Percentiles rank a stretch among this genome's conserved stretches.
These are phyloP conservation scores for Stichodactyla helianthus DNA, from an alignment of 64 coral and sea anemone species.

Conservation along the genomic window DNA sequence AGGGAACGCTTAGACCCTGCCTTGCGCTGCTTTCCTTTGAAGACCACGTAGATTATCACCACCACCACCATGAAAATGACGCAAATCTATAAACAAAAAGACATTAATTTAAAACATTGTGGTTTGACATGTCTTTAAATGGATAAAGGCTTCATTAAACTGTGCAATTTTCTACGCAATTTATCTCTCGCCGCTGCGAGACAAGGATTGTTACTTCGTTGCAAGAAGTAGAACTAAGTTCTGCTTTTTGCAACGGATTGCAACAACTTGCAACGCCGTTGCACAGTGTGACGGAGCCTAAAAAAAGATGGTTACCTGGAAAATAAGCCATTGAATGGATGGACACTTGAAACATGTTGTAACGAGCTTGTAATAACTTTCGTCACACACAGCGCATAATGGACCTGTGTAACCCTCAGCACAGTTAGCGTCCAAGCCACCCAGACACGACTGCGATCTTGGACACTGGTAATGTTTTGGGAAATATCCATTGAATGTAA, in stretches of 20 bases:
- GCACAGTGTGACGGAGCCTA: neutral
- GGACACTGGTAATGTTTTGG: constrained; percentile 29
- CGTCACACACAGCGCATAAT: constrained; percentile 42
- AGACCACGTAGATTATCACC: too few relatives aligned
- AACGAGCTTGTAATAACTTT: constrained; percentile 33
- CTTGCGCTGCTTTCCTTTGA: too few relatives aligned
- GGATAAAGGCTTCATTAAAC: too few relatives aligned
- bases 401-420: constrained; percentile 39
- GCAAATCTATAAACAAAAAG: too few relatives aligned
- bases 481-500: constrained; percentile 18
- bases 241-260: too few relatives aligned
- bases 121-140: too few relatives aligned
- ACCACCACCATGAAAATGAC: neutral
- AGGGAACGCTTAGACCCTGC: too few relatives aligned
- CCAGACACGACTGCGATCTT: constrained; percentile 26
- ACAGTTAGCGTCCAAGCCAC: constrained; percentile 29
- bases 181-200: too few relatives aligned
- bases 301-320: neutral
- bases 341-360: constrained; percentile 40
- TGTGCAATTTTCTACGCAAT: too few relatives aligned
- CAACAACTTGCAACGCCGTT: too few relatives aligned
- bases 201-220: neutral
- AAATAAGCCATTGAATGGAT: constrained; percentile 14
- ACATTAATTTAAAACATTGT: too few relatives aligned
- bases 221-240: neutral